These are phyloP conservation scores for Drosophila albomicans DNA, from an alignment of 1,140 invertebrate species.

Conservation along the genomic window DNA sequence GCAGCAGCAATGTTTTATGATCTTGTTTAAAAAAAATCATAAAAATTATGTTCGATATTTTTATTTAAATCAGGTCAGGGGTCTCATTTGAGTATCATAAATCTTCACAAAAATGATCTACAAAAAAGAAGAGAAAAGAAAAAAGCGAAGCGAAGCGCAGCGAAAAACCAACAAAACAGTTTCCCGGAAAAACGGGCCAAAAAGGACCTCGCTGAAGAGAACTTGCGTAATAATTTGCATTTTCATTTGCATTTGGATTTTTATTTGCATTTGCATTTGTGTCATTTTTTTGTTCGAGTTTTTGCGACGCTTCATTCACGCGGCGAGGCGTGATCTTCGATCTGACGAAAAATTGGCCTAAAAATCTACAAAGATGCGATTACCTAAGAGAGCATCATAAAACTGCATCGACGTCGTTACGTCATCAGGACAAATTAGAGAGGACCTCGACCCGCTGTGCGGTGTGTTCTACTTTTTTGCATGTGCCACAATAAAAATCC, in stretches of 20 bases:
- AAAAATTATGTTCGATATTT: constrained; percentile 63
- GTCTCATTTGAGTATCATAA: constrained; percentile 9
- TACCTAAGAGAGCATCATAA: constrained; percentile 74
- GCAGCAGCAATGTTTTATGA: constrained; percentile 57
- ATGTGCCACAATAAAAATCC: constrained; percentile 66
- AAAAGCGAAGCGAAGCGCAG: constrained; percentile 16
- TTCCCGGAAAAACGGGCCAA: constrained; percentile 44
- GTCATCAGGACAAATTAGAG: constrained; percentile 7
- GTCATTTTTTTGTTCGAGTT: constrained; percentile 17
- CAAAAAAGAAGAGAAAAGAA: constrained; percentile 11
- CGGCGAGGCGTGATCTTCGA: constrained; percentile 7
- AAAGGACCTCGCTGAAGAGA: constrained; percentile 4
- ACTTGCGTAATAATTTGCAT: constrained; percentile 82
- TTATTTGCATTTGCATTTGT: constrained; percentile 22
- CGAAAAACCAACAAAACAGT: constrained; percentile 36
- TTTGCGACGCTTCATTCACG: constrained; percentile 56
- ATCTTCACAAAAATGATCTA: constrained; percentile 7
- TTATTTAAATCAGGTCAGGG: constrained; percentile 58
- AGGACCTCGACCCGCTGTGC: constrained; percentile 44
- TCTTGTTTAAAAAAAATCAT: constrained; percentile 76
- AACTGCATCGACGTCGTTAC: constrained; percentile 53
- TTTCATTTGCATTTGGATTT: constrained; percentile 75
- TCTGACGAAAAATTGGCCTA: constrained; percentile 63
- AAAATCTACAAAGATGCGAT: constrained; percentile 68
- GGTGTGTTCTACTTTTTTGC: constrained; percentile 69